Conservation (phyloP, 2,113 vertebrate genomes). For the Scytalopus superciliaris region DNA sequence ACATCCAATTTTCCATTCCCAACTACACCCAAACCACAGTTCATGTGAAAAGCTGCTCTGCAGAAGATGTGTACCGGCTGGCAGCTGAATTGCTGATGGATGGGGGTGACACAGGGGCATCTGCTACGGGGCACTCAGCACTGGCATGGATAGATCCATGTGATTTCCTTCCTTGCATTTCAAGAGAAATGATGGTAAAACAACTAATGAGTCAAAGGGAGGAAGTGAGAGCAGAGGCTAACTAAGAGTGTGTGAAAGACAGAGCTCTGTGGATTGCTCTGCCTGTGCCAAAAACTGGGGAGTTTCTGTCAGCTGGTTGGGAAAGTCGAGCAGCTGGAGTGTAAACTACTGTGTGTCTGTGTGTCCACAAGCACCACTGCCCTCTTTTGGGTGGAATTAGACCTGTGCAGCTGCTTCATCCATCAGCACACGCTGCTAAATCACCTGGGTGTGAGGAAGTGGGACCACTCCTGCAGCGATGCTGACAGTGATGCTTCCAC, state of each 20-base stretch:
- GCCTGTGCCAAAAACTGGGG: constrained; percentile 13
- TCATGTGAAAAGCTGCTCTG: constrained; percentile 13
- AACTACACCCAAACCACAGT: constrained; percentile 9
- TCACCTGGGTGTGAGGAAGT: not conserved
- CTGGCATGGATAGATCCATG: not conserved
- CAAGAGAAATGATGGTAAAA: constrained; percentile 14
- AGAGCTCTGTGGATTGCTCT: not conserved
- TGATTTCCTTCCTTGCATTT: constrained; percentile 2
- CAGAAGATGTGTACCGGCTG: not conserved
- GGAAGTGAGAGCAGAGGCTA: constrained; percentile 44
- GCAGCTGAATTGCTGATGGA: not conserved
- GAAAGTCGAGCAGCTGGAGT: constrained; percentile 17
- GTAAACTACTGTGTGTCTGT: not conserved
- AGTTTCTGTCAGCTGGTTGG: constrained; percentile 33
- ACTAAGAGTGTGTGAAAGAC: constrained; percentile 20
- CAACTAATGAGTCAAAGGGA: constrained; percentile 23
- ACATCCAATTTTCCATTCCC: constrained; percentile 36
- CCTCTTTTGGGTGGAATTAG: constrained; percentile 58
- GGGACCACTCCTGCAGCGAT: not conserved
- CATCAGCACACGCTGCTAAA: fast-evolving
- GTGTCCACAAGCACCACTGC: constrained; percentile 27
- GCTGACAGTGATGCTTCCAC: not conserved
- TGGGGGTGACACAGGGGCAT: not conserved
- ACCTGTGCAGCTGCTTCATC: not conserved
- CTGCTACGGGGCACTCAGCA: not conserved